Evolutionary conservation across 2,888 invertebrate genomes (phyloP), one percentile per base, ranked within the genome.

Genomic region (Ectemnius lituratus): DNA sequence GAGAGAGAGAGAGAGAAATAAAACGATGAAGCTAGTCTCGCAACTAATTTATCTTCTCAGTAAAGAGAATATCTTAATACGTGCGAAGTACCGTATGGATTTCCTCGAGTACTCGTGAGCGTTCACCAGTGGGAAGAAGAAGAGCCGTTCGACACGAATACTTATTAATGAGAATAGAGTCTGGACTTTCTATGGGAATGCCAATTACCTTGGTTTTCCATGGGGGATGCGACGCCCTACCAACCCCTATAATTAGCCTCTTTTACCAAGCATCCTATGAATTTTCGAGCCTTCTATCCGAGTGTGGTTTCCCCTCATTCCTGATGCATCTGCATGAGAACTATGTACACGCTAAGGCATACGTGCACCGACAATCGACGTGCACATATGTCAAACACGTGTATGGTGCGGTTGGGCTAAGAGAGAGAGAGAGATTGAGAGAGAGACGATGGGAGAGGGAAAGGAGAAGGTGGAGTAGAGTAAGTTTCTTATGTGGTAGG

Each of bases 311-410:
- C 23, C 23, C 23, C 23, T 47, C 47, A n/a, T 47, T 47, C 47
- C 13, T 5, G 47, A 4, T 47, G 3, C 4, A 47, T 23, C 23
- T 2, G 23, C 23, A 23, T 23, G 23, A 23, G n/a, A 6, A 46
- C 37, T 11, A 20, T 28, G 28, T 28, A 49, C 23, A 27, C 16
- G 46, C 13, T 13, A 2, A 23, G 11, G 16, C 57, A 23, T 62
- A 23, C 18, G 18, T 11, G 20, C 47, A 37, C 27, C 52, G 59
- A 47, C 37, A 23, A 67, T 58, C 23, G 62, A 14, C 61, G 2
- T 18, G 28, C 61, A 5, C 67, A 56, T 27, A 58, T 61, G 67
- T 63, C 52, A 14, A 45, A 63, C 67, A 60, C 57, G 37, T 67
- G 70, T 16, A 20, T 23, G 23, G 23, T 23, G 23, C 20, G 8